Percentiles rank a stretch among this genome's conserved stretches.
Conservation (phyloP, 2,888 invertebrate genomes). For the Dyspetes luteomarginatus region DNA sequence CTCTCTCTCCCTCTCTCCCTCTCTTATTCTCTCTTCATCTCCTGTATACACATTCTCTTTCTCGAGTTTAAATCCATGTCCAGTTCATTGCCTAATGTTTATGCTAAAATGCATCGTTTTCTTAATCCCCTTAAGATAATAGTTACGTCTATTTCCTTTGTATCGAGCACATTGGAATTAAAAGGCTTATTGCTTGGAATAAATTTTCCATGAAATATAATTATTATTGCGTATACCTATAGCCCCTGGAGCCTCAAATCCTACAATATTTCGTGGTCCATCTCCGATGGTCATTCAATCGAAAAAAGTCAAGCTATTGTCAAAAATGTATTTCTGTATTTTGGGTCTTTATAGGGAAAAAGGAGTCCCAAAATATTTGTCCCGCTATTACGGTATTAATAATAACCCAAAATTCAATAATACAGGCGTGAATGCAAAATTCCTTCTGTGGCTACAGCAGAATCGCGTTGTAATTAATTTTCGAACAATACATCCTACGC, state of each 20-base stretch:
- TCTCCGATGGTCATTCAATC: no score
- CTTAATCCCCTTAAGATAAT: background rate
- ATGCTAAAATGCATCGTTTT: background rate
- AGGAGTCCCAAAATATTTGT: no score
- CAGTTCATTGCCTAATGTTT: background rate
- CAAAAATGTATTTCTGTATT: no score
- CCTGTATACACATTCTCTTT: constrained; percentile 7
- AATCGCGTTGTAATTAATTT: constrained; percentile 68
- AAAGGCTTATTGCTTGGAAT: no score
- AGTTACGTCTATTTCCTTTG: background rate
- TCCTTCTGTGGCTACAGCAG: constrained; percentile 53
- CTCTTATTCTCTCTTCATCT: constrained; percentile 2
- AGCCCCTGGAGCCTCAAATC: no score
- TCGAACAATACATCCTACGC: constrained; percentile 71
- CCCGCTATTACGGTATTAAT: background rate
- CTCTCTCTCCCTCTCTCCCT: background rate
- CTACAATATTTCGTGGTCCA: no score
- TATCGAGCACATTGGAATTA: no score
- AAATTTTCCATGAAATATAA: background rate
- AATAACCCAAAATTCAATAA: constrained; percentile 33
- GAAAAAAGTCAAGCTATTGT: no score
- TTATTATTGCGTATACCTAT: background rate
- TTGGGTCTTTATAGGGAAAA: no score
- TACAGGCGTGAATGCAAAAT: constrained; percentile 69
- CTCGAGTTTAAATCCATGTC: constrained; percentile 1